Conservation (phyloP, 2,888 invertebrate genomes). For the Tridacna crocea region DNA sequence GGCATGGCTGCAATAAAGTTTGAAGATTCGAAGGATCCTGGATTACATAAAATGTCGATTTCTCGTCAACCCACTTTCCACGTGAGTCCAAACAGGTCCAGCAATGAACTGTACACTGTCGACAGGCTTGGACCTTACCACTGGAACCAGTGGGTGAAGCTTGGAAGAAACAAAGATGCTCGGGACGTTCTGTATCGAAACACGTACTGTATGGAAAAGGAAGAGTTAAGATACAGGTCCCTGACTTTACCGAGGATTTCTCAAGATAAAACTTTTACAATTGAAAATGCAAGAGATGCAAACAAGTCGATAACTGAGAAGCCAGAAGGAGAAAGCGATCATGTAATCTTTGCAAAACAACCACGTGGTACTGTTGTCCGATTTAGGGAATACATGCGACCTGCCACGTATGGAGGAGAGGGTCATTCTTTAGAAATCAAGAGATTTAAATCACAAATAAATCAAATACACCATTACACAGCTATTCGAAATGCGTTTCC, state of each 20-base stretch:
- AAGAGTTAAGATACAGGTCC: slow-evolving; percentile 60
- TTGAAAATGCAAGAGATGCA: slow-evolving; percentile 3
- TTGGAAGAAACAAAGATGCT: slow-evolving; percentile 53
- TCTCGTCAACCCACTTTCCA: slow-evolving; percentile 55
- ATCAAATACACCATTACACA: slow-evolving; percentile 12
- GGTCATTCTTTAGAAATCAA: slow-evolving; percentile 43
- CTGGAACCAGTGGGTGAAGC: slow-evolving; percentile 58
- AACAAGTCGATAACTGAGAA: slow-evolving; percentile 19
- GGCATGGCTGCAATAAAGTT: slow-evolving; percentile 2
- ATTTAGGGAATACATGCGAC: slow-evolving; percentile 56
- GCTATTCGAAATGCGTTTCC: slow-evolving; percentile 32
- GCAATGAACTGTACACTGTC: slow-evolving; percentile 20
- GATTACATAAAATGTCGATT: slow-evolving; percentile 20
- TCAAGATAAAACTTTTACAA: slow-evolving; percentile 30
- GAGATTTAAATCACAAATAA: slow-evolving; percentile 17
- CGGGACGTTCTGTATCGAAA: slow-evolving; percentile 66
- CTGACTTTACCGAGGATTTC: slow-evolving; percentile 62
- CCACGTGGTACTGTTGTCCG: slow-evolving; percentile 54
- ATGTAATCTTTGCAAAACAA: slow-evolving; percentile 46
- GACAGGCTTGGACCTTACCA: slow-evolving; percentile 52
- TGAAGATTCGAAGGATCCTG: not conserved
- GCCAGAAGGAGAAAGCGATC: slow-evolving; percentile 15
- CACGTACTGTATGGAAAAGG: slow-evolving; percentile 54
- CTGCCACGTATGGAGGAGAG: slow-evolving; percentile 35
- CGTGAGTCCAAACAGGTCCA: not conserved